Evolutionary conservation across 1,140 invertebrate genomes (phyloP), one percentile per base, ranked within the genome.

Genomic region (Drosophila auraria): DNA sequence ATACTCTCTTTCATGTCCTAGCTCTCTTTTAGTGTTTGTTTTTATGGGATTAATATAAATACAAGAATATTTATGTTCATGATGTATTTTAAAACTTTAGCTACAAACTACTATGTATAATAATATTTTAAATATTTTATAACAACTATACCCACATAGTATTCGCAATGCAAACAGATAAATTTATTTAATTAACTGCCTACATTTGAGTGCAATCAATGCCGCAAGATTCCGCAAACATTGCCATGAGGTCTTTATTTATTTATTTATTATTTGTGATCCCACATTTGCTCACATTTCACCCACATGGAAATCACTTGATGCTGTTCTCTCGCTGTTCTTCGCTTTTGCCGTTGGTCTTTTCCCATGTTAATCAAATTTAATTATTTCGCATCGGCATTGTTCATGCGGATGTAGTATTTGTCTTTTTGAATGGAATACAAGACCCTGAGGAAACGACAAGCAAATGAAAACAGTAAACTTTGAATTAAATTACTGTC

Each of bases 321-420:
- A 36, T 58, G 42, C 47, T 20, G 45, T 38, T 38, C 40, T 56
- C 58, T 70, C 38, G n/a, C 63, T 40, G 40, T 47, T 72, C 23
- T 64, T 51, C 40, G 25, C 23, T 58, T 20, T 54, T 27, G 44
- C 53, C 51, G 42, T n/a, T 78, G 42, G 45, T 53, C 61, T 68
- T 72, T 78, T 84, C 82, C 78, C 82, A 84, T 74, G 82, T 78
- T 78, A 78, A 84, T 84, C 69, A 84, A 84, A 84, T 70, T 78
- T 64, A 84, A 86, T 81, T 84, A 81, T 78, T 78, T 86, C 54
- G 65, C 71, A 81, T 78, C 66, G 58, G 36, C 17, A 45, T 70
- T 63, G 49, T 45, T 36, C 7, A 20, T 23, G 60, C 36, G 71
- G 62, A 56, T 54, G 40, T 59, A 12, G 38, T 53, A 17, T 58